A percentile compares a stretch with the other conserved stretches of the same genome.
These are phyloP conservation scores for Volucella zonaria DNA, from an alignment of 2,888 invertebrate genomes.

Conservation along the genomic window DNA sequence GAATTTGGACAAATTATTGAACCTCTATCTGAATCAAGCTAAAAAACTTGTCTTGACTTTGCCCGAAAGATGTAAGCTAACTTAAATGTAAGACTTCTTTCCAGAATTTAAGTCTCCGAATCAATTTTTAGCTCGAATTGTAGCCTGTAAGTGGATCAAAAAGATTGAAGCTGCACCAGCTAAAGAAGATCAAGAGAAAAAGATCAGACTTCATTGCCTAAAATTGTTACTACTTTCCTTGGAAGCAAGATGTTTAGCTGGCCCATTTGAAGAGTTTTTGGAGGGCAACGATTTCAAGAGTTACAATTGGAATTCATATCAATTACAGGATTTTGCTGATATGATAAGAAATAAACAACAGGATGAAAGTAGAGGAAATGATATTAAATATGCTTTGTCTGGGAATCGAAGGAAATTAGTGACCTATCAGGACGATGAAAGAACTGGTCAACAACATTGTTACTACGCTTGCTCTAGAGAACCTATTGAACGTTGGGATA, in stretches of 20 bases:
- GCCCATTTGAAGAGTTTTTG: constrained; percentile 82
- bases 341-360: constrained; percentile 77
- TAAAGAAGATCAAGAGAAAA: constrained; percentile 32
- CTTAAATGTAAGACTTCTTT: background rate
- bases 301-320: constrained; percentile 63
- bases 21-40: constrained; percentile 58
- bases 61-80: constrained; percentile 47
- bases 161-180: constrained; percentile 48
- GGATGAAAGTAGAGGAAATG: constrained; percentile 72
- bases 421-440: constrained; percentile 83
- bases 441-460: constrained; percentile 84
- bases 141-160: constrained; percentile 73
- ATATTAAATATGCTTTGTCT: constrained; percentile 74
- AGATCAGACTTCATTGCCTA: constrained; percentile 77
- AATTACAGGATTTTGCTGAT: constrained; percentile 80
- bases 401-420: constrained; percentile 83
- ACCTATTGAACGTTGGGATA: constrained; percentile 82
- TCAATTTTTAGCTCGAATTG: constrained; percentile 59
- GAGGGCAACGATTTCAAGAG: constrained; percentile 76
- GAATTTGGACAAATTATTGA: constrained; percentile 54
- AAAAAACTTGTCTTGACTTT: constrained; percentile 61
- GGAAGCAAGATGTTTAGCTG: constrained; percentile 81
- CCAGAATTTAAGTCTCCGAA: background rate
- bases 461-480: constrained; percentile 83
- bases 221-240: constrained; percentile 83